phyloP scores from a whole-genome alignment of 2,888 invertebrate species.

The Disparrhopalites patrizii region DNA sequence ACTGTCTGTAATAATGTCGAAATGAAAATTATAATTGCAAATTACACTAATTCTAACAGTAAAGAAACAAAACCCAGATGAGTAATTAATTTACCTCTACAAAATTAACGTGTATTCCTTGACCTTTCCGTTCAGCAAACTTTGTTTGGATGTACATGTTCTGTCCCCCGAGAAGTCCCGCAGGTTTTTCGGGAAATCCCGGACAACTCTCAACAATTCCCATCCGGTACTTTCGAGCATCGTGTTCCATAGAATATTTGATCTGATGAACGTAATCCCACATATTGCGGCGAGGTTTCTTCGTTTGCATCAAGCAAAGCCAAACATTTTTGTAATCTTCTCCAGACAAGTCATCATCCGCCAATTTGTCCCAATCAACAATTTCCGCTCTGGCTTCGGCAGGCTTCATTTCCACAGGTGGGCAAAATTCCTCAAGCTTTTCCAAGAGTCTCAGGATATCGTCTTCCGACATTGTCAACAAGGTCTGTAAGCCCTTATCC shows the following conservation, averaged over 20 bases:
- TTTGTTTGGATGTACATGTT: constrained; percentile 9
- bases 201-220: constrained; percentile 31
- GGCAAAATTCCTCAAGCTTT: not conserved
- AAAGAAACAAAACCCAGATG: constrained; percentile 12
- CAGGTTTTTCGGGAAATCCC: constrained; percentile 32
- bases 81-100: constrained; percentile 12
- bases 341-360: constrained; percentile 31
- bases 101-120: too few relatives aligned
- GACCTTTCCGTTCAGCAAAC: not conserved
- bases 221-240: constrained; percentile 14
- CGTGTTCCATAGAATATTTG: constrained; percentile 14
- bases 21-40: too few relatives aligned
- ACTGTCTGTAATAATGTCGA: too few relatives aligned
- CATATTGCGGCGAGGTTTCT: constrained; percentile 39
- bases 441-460: constrained; percentile 1
- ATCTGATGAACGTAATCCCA: constrained; percentile 40
- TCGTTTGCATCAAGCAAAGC: constrained; percentile 27
- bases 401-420: constrained; percentile 24
- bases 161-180: not conserved
- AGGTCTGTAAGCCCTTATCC: not conserved
- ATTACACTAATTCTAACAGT: not conserved
- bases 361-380: constrained; percentile 38
- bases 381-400: constrained; percentile 1
- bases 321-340: constrained; percentile 35
- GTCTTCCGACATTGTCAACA: not conserved